Percentiles rank a stretch among this genome's conserved stretches.
phyloP scores from a whole-genome alignment of 92 coral and sea anemone genomes.

The Muricea muricata region DNA sequence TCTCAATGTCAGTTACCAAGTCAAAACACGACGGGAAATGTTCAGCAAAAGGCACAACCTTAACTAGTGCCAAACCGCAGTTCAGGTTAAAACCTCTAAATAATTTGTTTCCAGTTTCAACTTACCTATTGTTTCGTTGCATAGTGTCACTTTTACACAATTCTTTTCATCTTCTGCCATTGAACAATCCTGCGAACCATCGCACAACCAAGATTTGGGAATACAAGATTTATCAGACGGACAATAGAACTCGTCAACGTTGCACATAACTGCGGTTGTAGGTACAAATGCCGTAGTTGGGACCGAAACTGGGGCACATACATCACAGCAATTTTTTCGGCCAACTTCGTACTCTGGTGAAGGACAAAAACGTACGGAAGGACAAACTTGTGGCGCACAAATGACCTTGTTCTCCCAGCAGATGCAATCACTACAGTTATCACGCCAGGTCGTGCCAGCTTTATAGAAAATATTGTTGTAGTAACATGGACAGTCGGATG shows the following conservation, averaged over 20 bases:
- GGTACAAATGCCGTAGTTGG: slow-evolving; percentile 6
- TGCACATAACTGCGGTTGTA: slow-evolving; percentile 6
- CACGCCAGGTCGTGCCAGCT: slow-evolving; percentile 23
- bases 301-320: slow-evolving; percentile 5
- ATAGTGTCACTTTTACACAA: not conserved
- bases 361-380: slow-evolving; percentile 20
- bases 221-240: not conserved
- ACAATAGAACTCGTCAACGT: slow-evolving; percentile 9
- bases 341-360: slow-evolving; percentile 19
- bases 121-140: not conserved
- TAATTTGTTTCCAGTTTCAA: no score
- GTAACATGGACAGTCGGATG: slow-evolving; percentile 33
- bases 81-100: no score
- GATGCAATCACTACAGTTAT: slow-evolving; percentile 34
- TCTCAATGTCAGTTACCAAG: no score
- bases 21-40: no score
- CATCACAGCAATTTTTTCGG: slow-evolving; percentile 18
- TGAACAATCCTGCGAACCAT: slow-evolving; percentile 14
- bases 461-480: slow-evolving; percentile 2
- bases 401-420: slow-evolving; percentile 35
- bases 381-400: not conserved
- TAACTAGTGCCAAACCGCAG: no score
- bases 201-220: slow-evolving; percentile 18
- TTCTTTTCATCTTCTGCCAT: slow-evolving; percentile 4
- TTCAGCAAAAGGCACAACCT: no score